These are phyloP conservation scores for Hormiphora californensis DNA, from an alignment of 37 sponge, comb jelly and placozoan species.

Conservation along the genomic window DNA sequence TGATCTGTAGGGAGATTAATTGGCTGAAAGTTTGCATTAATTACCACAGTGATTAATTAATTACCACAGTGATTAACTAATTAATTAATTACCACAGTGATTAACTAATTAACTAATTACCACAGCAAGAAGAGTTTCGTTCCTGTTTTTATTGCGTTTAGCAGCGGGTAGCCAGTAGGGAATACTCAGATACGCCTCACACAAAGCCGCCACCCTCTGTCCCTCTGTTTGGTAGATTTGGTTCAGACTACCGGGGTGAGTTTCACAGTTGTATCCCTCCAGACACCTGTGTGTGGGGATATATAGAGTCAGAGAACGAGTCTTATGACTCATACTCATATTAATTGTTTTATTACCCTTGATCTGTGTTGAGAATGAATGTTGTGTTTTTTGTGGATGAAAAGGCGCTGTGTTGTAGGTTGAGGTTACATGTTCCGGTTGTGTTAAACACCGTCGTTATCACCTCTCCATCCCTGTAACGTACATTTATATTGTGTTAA, in stretches of 20 bases:
- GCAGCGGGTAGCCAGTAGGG: constrained; percentile 53
- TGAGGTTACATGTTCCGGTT: background rate
- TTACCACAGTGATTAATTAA: too few species aligned
- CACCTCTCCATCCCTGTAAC: constrained; percentile 8
- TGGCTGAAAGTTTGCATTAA: too few species aligned
- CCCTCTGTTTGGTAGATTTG: constrained; percentile 41
- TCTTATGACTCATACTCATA: background rate
- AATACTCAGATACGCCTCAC: constrained; percentile 41
- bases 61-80: too few species aligned
- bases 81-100: too few species aligned
- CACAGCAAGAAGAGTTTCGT: constrained; percentile 12
- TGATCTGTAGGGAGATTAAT: too few species aligned
- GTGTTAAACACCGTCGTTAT: constrained; percentile 16
- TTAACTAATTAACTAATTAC: too few species aligned
- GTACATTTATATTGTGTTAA: too few species aligned
- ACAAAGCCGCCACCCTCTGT: constrained; percentile 20
- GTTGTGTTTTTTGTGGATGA: background rate
- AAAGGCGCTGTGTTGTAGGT: background rate
- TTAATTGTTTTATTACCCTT: background rate
- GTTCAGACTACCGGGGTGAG: constrained; percentile 23
- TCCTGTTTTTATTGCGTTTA: constrained; percentile 34
- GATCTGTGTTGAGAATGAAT: background rate
- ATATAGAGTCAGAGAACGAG: background rate
- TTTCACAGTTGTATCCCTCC: constrained; percentile 31
- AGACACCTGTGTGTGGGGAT: background rate